Evolutionary conservation across 2,888 invertebrate genomes (phyloP).

Genomic region (Cylloceria caligata): DNA sequence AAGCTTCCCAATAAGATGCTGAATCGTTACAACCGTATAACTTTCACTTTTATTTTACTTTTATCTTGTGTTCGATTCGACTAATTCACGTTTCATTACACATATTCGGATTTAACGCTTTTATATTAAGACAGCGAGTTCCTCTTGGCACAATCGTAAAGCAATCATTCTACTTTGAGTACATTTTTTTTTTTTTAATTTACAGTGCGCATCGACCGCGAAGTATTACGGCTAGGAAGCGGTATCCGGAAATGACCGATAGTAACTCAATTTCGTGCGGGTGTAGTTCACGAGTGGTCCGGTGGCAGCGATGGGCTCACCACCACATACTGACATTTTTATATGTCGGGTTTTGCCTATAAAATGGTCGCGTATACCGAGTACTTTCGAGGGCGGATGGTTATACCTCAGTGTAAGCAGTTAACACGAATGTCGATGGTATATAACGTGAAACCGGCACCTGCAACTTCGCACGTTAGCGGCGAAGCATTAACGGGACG

Average conservation of each 20-base stretch:
- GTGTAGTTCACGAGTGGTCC: slow-evolving; percentile 2
- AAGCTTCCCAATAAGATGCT: not conserved
- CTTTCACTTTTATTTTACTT: not conserved
- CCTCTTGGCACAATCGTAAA: slow-evolving; percentile 42
- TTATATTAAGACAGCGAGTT: slow-evolving; percentile 32
- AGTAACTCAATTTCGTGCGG: slow-evolving; percentile 62
- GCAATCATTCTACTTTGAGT: slow-evolving; percentile 7
- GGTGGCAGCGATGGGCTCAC: slow-evolving; percentile 16
- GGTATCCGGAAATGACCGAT: slow-evolving; percentile 53
- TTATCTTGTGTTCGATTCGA: not conserved
- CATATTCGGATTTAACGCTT: slow-evolving; percentile 34
- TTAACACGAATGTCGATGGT: slow-evolving; percentile 46
- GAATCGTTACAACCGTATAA: not conserved
- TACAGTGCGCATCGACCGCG: not conserved
- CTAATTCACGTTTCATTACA: slow-evolving; percentile 28
- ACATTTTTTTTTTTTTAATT: slow-evolving; percentile 18
- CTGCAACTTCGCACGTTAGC: not conserved
- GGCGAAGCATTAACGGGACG: slow-evolving; percentile 14
- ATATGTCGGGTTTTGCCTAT: slow-evolving; percentile 34
- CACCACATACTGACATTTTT: slow-evolving; percentile 56
- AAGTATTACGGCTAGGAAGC: slow-evolving; percentile 40
- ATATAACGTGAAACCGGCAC: slow-evolving; percentile 25
- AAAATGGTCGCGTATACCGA: slow-evolving; percentile 26
- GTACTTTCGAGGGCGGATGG: slow-evolving; percentile 1
- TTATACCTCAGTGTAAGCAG: slow-evolving; percentile 28